Base-by-base conservation (phyloP, 2,113 vertebrate genomes). In the Dissostichus mawsoni region DNA sequence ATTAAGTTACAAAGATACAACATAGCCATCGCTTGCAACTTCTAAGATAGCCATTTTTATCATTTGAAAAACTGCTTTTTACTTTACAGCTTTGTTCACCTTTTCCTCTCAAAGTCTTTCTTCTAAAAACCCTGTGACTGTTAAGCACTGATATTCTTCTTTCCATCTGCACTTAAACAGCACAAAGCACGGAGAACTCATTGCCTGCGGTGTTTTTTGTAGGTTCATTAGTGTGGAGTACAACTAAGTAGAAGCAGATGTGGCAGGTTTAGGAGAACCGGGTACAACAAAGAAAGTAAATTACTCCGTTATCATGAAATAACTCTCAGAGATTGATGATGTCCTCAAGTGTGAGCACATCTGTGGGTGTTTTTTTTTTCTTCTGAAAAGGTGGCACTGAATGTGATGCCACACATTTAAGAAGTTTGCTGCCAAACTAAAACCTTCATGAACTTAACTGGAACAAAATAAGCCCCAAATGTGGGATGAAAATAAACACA, bases 311-410 rank as follows among this genome's bases (percentile, higher is more conserved):
- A 81, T 84, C 53, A 86, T 62, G 69, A 86, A 88, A 82, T 88
- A 84, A 89, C 74, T 86, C 83, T 12, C 6, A 4, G 69, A 79
- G 90, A 88, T 77, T 77, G 77, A 90, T 83, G 83, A 83, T 72
- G 36, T 86, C 80, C 70, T 71, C 8, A 20, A 73, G 78, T 64
- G 45, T 45, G 51, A 74, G 74, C 61, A 25, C 62, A 80, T 83
- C 77, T 59, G 53, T 66, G 69, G 52, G 56, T 59, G 52, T 59
- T 36, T 52, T 59, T 69, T 52, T 71, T 25, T 76, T 57, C 48
- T 63, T 62, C 18, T 29, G 29, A 9, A 47, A 47, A 74, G 55
- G 63, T 29, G 51, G 36, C 17, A 64, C 50, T 47, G 53, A 44
- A 87, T 87, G 80, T 48, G 67, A 83, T 87, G 83, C 47, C 50